Base-by-base conservation (phyloP, 2,797 vertebrate species). In the Muscicapa striata region DNA sequence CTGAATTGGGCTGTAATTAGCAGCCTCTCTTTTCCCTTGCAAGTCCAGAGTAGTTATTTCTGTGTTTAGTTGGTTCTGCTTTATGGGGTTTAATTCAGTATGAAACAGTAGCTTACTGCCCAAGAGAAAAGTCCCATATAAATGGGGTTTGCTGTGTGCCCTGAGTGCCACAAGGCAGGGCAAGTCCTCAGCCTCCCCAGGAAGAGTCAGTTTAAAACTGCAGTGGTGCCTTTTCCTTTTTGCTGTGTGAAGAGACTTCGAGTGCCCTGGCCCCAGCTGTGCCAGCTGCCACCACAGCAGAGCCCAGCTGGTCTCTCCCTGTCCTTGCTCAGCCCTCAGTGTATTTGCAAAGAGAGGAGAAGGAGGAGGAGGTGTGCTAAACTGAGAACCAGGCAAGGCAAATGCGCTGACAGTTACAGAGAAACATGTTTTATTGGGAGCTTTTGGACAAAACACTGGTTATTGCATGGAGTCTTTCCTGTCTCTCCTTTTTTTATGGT, bases 331-430 rank as follows among this genome's bases (percentile, higher is more conserved):
- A 77, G 84, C 61, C 41, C 23, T 9, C 43, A 30, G 61, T 48
- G 11, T 48, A 22, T 81, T 63, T 91, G 78, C 70, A 58, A 13
- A 49, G 67, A 68, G 81, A 92, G 63, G 77, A 63, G 23, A 52
- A 74, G 54, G 86, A 84, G 67, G 89, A 91, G 76, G 78, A 82
- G 63, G 30, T 62, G 77, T 90, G 84, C 66, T 68, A 75, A 92
- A 75, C 78, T 92, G 84, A 91, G 87, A 84, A 34, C 23, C 58
- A 81, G 81, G 63, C 66, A 58, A 66, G 84, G 77, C 75, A 89
- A 84, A 66, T 19, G 55, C 1, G 0, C 46, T 76, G 58, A 34
- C 15, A 1, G 51, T 82, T 64, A 45, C 40, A 10, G n/a, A n/a
- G 55, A 79, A 87, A 76, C 23, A 2, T 27, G 15, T 79, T 94